Conservation (phyloP, 1,140 invertebrate genomes). For the Zaprionus kolodkinae region DNA sequence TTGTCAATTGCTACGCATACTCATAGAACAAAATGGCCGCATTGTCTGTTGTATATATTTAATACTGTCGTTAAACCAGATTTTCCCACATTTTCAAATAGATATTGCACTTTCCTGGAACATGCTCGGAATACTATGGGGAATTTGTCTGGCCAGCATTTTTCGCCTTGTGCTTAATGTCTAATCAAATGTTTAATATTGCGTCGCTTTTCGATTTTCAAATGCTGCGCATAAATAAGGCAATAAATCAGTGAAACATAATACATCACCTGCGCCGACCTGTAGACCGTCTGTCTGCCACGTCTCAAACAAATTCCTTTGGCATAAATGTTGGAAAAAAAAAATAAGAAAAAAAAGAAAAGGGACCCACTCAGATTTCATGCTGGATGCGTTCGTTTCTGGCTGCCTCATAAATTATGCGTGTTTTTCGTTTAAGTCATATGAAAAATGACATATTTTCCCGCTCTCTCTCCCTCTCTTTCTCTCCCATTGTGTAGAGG, state of each 20-base stretch:
- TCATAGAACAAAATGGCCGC: neutral
- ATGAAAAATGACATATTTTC: conserved; percentile 74
- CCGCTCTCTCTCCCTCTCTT: conserved; percentile 18
- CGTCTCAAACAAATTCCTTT: conserved; percentile 21
- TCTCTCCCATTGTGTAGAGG: neutral
- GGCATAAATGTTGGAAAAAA: neutral
- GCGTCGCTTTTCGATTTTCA: conserved; percentile 49
- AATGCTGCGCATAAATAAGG: conserved; percentile 69
- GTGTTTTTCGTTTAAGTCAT: conserved; percentile 52
- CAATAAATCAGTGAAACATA: conserved; percentile 77
- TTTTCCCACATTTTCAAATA: no score
- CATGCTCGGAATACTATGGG: neutral
- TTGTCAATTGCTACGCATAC: neutral
- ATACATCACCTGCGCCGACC: conserved; percentile 68
- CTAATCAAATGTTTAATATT: conserved; percentile 61
- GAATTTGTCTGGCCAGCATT: neutral
- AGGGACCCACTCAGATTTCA: conserved; percentile 38
- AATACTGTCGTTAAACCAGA: no score
- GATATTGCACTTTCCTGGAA: no score
- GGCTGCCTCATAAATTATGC: conserved; percentile 69
- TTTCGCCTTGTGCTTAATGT: conserved; percentile 18
- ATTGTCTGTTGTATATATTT: no score
- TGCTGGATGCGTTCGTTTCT: conserved; percentile 16
- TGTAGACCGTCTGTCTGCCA: conserved; percentile 5
- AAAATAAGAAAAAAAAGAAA: conserved; percentile 7